Evolutionary conservation across 1,140 invertebrate genomes (phyloP).

Genomic region (Sarcophaga peregrina): DNA sequence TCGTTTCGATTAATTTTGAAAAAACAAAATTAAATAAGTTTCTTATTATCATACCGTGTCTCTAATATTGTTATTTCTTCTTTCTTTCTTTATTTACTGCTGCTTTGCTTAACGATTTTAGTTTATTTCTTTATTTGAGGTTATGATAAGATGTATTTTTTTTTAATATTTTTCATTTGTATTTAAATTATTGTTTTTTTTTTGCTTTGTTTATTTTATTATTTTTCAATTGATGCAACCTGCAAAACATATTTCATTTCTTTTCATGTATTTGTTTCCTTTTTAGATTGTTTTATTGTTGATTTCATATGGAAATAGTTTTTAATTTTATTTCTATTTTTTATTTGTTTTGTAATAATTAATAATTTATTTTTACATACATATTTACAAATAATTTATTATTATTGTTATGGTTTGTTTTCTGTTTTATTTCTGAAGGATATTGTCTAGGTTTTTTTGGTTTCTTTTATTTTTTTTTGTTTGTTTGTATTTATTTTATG

Average conservation of each 20-base stretch:
- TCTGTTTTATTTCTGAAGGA: neutral
- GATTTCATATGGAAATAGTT: too few species aligned
- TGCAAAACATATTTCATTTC: neutral
- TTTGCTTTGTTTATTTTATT: neutral
- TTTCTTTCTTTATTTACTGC: too few species aligned
- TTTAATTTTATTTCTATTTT: neutral
- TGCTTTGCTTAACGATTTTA: too few species aligned
- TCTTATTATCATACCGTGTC: constrained; percentile 14
- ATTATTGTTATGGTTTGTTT: neutral
- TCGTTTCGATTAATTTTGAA: neutral
- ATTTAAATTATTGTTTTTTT: neutral
- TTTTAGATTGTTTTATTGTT: neutral
- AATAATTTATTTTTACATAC: neutral
- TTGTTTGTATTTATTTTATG: neutral
- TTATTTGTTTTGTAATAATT: neutral
- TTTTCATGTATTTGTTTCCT: neutral
- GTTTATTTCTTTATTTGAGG: too few species aligned
- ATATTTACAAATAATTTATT: neutral
- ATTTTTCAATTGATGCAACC: neutral
- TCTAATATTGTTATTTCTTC: neutral
- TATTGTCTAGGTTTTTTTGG: constrained; percentile 8
- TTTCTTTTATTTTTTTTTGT: too few species aligned
- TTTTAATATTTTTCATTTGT: neutral
- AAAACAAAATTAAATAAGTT: neutral
- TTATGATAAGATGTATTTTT: too few species aligned